Percentiles rank a stretch among this genome's conserved stretches.
Conservation (phyloP, 1,140 invertebrate genomes). For the Euura saliciscinereae region DNA sequence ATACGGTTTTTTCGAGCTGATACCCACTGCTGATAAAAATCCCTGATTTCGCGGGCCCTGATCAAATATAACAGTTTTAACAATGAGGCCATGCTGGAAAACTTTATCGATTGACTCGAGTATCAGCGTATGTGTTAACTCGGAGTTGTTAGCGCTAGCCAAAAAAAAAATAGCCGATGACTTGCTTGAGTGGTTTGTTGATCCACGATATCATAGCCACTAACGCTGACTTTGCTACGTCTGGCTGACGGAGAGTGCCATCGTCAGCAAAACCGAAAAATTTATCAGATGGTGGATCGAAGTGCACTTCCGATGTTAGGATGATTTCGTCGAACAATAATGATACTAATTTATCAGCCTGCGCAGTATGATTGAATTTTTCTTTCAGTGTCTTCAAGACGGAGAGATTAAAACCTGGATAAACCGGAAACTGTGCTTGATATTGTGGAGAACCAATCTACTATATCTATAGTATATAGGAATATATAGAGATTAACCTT, state of each 20-base stretch:
- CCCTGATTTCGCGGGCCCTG: background rate
- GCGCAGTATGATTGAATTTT: background rate
- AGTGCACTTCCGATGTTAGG: background rate
- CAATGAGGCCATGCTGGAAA: background rate
- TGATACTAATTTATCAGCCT: background rate
- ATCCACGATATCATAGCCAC: background rate
- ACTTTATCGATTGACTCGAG: background rate
- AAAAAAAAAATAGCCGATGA: background rate
- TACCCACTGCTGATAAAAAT: background rate
- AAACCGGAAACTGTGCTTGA: too few relatives aligned
- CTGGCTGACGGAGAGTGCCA: background rate
- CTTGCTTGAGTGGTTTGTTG: background rate
- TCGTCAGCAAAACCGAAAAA: background rate
- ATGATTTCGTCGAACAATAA: background rate
- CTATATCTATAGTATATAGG: too few relatives aligned
- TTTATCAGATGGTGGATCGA: background rate
- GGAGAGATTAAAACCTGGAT: too few relatives aligned
- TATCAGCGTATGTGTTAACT: background rate
- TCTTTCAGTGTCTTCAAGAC: background rate
- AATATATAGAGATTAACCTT: too few relatives aligned
- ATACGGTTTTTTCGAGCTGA: background rate
- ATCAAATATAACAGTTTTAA: background rate
- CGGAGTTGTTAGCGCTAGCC: background rate
- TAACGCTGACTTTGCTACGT: background rate
- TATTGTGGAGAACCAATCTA: too few relatives aligned